Base-by-base conservation (phyloP, 2,888 invertebrate species). In the Tuberolachnus salignus region DNA sequence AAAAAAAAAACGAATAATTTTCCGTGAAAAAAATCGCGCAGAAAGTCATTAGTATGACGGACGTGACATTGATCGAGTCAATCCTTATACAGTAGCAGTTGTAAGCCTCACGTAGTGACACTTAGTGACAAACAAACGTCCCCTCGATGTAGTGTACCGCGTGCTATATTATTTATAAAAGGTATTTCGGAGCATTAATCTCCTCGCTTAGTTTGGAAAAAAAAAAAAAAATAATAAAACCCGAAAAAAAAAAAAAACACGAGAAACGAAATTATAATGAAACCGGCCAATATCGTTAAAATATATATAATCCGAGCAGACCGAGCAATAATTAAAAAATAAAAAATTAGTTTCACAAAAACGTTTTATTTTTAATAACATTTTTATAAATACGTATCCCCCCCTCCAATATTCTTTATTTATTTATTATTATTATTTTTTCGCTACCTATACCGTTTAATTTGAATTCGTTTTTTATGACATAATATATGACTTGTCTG, bases 101-200 rank as follows among this genome's bases (percentile, higher is more conserved):
- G 26, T 73, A 73, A 73, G 73, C 73, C 63, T 51, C 73, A 42
- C 73, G 63, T 51, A 63, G 51, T 72, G 71, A 72, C 59, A 72
- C 71, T 72, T 72, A 61, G 59, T 72, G 71, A 72, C 71, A 34
- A 72, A 72, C 71, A 46, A 57, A 26, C 59, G 34, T 61, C 49
- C 59, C 19, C 72, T 71, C 26, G 19, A 11, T 44, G 11, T 19
- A 0, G 11, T 63, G 26, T 21, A 46, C 6, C 26, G 26, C 13
- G 53, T 19, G n/a, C 19, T 2, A 53, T 3, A 1, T 11, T 4
- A 10, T 9, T 6, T 9, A 46, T 16, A 42, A 73, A 73, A 73
- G 51, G 73, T 42, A 63, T 72, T 73, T 63, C 11, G 19, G n/a
- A n/a, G 51, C 21, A 63, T 73, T 73, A 73, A 73, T 73, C 73